Percentiles rank a stretch among this genome's conserved stretches.
Conservation (phyloP, 1,140 invertebrate species). For the Tetramorium parvispinum region DNA sequence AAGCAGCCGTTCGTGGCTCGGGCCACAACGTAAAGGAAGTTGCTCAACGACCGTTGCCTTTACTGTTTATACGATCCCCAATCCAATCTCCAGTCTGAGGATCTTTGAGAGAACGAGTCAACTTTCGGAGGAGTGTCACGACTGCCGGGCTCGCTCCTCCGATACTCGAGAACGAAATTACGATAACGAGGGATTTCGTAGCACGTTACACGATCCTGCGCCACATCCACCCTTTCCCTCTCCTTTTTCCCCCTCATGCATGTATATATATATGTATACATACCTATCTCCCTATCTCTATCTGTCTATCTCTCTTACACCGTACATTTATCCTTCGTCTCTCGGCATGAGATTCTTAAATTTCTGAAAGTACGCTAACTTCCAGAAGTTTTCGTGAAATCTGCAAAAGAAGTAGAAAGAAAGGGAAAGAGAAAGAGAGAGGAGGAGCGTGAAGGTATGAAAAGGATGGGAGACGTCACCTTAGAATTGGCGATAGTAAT, state of each 20-base stretch:
- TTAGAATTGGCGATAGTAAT: conserved; percentile 49
- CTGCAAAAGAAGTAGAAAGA: conserved; percentile 12
- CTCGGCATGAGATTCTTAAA: conserved; percentile 45
- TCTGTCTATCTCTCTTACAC: background rate
- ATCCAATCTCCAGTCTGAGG: conserved; percentile 46
- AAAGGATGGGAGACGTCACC: conserved; percentile 2
- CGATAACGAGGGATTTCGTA: conserved; percentile 66
- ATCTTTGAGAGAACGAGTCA: conserved; percentile 37
- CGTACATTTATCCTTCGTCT: conserved; percentile 19
- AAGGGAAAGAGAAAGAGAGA: background rate
- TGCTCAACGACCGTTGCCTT: conserved; percentile 61
- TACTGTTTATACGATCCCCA: conserved; percentile 62
- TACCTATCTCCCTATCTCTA: background rate
- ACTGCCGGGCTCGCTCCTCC: conserved; percentile 36
- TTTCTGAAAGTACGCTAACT: conserved; percentile 39
- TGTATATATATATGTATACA: no score
- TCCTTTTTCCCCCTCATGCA: background rate
- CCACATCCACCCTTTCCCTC: background rate
- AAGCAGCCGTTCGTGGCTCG: conserved; percentile 49
- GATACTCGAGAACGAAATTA: conserved; percentile 67
- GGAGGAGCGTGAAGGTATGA: background rate
- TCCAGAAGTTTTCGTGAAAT: conserved; percentile 44
- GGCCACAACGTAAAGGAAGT: conserved; percentile 58
- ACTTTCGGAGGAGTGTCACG: conserved; percentile 46
- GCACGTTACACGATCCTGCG: conserved; percentile 58